Percentiles rank a stretch among this genome's conserved stretches.
Evolutionary conservation across 1,140 invertebrate species (phyloP).

Genomic region (Bombus fervidus): DNA sequence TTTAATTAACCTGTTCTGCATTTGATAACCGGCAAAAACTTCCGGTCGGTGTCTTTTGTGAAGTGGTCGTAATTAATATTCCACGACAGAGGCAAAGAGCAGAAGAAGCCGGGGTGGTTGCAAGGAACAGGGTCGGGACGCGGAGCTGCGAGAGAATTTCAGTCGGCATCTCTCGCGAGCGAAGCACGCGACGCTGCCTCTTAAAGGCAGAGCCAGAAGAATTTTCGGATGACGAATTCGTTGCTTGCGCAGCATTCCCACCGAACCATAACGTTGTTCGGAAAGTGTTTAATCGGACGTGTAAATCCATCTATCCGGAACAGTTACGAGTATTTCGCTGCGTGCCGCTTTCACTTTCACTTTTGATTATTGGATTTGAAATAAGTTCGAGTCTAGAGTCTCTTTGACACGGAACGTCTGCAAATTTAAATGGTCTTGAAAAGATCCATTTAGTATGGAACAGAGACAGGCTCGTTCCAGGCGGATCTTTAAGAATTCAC

Average conservation of each 20-base stretch:
- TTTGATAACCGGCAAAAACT: slow-evolving; percentile 76
- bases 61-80: slow-evolving; percentile 74
- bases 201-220: slow-evolving; percentile 52
- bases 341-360: slow-evolving; percentile 20
- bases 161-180: background rate
- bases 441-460: background rate
- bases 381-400: background rate
- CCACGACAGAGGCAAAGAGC: slow-evolving; percentile 57
- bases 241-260: slow-evolving; percentile 36
- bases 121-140: background rate
- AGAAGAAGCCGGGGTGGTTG: slow-evolving; percentile 1
- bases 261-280: background rate
- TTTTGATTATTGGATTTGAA: slow-evolving; percentile 27
- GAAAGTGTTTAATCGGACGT: slow-evolving; percentile 42
- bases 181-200: slow-evolving; percentile 36
- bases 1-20: slow-evolving; percentile 79
- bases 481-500: background rate
- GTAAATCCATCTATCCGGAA: slow-evolving; percentile 48
- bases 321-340: slow-evolving; percentile 22
- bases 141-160: slow-evolving; percentile 27
- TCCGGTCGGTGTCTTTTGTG: slow-evolving; percentile 69
- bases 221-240: slow-evolving; percentile 59
- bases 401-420: background rate
- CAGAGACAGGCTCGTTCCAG: background rate
- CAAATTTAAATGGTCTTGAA: background rate